Base-by-base conservation (phyloP, 2,113 vertebrate species). In the Scopus umbretta region DNA sequence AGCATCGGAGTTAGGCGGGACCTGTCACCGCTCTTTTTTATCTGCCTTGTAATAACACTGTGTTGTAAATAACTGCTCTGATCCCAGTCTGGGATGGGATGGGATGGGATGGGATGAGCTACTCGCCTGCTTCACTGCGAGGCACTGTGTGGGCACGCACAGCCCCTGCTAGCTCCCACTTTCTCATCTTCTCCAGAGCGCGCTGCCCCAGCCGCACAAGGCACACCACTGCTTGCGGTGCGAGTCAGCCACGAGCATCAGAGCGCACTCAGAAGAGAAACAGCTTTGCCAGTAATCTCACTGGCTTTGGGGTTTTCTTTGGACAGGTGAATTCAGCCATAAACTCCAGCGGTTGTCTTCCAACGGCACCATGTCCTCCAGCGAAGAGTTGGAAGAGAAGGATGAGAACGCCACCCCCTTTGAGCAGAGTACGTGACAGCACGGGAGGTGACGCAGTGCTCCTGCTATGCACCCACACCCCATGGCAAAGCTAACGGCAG, bases 331-430 rank as follows among this genome's bases (percentile, higher is more conserved):
- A 88, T 98, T 99, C 16, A 71, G 88, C 82, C 97, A 94, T 79
- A 99, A 99, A 88, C 97, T 98, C 2, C 97, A 98, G 66, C 96
- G 98, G 5, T 97, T 98, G 3, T 97, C 98, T 0, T 99, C 99
- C 63, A 98, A 98, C 0, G 99, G 99, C 79, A 99, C 99, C 1
- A 78, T 98, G 92, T 99, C 99, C 0, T 99, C 99, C 65, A 98
- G 93, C 0, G 99, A 99, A 70, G 99, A 99, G n/a, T 80, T 97
- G 47, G 98, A 96, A 16, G 99, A 98, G 89, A 99, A 98, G 90
- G 99, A 99, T 0, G 95, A 97, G n/a, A 94, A 71, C 7, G 63
- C 97, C 2, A 27, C 96, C 1, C 97, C 98, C 10, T 99, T 99
- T 32, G 99, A 99, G 92, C 97, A 98, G 90, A 98, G 99, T 99